phyloP scores from a whole-genome alignment of 2,797 vertebrate genomes.

The Tympanoctomys barrerae region DNA sequence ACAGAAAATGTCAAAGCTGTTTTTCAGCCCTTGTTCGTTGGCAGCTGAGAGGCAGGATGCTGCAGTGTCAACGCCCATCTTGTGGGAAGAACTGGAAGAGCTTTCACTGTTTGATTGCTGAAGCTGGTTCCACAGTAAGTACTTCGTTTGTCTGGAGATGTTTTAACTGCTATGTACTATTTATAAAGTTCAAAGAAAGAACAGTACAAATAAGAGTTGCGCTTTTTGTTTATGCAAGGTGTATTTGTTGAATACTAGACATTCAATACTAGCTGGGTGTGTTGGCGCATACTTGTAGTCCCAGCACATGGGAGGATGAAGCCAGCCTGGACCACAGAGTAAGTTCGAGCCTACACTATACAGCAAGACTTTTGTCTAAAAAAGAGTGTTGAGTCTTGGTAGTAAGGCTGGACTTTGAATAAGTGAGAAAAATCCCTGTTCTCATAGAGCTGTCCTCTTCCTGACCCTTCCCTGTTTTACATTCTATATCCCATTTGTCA shows the following conservation, averaged over 20 bases:
- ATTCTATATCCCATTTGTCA: not conserved
- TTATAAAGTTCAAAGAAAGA: slow-evolving; percentile 31
- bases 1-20: slow-evolving; percentile 24
- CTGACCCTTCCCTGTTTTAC: not conserved
- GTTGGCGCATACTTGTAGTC: not conserved
- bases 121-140: not conserved
- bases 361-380: too few species aligned
- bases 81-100: not conserved
- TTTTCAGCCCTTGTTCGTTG: slow-evolving; percentile 32
- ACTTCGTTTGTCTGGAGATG: slow-evolving; percentile 1
- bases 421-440: slow-evolving; percentile 6
- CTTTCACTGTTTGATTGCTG: not conserved
- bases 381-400: not conserved
- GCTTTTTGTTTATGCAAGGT: not conserved
- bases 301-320: not conserved
- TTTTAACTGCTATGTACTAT: not conserved
- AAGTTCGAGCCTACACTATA: too few species aligned
- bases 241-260: not conserved
- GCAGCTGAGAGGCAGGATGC: not conserved
- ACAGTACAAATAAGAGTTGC: not conserved
- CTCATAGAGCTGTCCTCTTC: not conserved
- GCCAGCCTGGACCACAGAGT: not conserved
- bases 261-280: not conserved
- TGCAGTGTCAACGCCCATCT: not conserved
- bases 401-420: not conserved